Evolutionary conservation across 2,113 vertebrate genomes (phyloP).

Genomic region (Bettongia penicillata): DNA sequence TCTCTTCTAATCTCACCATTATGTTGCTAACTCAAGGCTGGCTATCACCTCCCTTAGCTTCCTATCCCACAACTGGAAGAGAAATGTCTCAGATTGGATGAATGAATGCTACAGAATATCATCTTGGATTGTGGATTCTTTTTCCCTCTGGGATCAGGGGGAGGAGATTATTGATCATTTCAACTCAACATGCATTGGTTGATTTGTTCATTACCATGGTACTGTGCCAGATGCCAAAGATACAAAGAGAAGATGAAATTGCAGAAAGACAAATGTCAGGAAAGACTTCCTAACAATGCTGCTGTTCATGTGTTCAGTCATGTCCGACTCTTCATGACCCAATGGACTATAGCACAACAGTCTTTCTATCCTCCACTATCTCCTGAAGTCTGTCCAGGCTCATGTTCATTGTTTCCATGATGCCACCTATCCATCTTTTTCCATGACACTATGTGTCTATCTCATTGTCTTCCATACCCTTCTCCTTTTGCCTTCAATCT

Average conservation of each 20-base stretch:
- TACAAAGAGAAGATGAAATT: neutral
- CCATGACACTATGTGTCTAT: no score
- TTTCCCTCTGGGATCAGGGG: neutral
- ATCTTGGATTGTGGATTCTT: neutral
- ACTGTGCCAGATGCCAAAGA: neutral
- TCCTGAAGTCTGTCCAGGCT: no score
- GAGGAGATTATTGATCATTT: neutral
- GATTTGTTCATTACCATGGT: neutral
- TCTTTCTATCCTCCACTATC: no score
- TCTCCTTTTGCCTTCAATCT: no score
- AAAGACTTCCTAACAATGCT: neutral
- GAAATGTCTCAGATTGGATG: neutral
- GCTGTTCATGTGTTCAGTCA: no score
- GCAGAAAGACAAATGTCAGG: neutral
- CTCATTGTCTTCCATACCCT: no score
- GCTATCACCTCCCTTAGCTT: no score
- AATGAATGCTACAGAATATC: neutral
- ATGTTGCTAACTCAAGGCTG: neutral
- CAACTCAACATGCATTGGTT: no score
- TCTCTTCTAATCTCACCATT: neutral
- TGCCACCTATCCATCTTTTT: no score
- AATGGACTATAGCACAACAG: no score
- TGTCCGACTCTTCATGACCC: no score
- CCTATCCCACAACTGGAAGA: neutral
- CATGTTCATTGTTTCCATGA: no score